Base-by-base conservation (phyloP, 2,113 vertebrate genomes). In the Gopherus flavomarginatus region DNA sequence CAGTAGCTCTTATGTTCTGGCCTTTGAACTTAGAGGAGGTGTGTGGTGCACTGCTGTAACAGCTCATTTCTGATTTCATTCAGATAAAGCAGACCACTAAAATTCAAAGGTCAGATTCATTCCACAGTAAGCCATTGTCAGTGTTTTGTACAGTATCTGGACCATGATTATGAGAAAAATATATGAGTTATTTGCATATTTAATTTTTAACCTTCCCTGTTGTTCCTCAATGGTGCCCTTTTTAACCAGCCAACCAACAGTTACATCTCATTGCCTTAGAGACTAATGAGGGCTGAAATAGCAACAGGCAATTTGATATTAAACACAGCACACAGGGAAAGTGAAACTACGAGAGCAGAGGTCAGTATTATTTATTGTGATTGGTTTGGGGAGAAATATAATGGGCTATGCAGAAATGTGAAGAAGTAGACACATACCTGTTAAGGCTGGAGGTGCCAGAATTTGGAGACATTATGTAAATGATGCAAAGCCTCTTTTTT, bases 71-170 rank as follows among this genome's bases (percentile, higher is more conserved):
- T 0, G 1, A 22, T 56, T 88, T 24, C 24, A 82, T 14, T 19
- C 44, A 35, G 8, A 88, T 50, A 79, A 75, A 81, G 5, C 53
- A 4, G 50, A 57, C 11, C 0, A 0, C 26, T 54, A 85, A 83
- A 88, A 59, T 21, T 8, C 29, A 94, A 86, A 29, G 4, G 19
- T 72, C 9, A 3, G 29, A 56, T 44, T 83, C 0, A 0, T 83
- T 19, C 3, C n/a, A 83, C 5, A 57, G 11, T 81, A 53, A 78
- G 44, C 26, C 12, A 78, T 29, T 72, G 75, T 14, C 75, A 47
- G 24, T 27, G 8, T 78, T 78, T 78, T 78, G 11, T 27, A 78
- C 3, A 47, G 88, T 79, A 83, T 17, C 52, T 75, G 5, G 26
- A 83, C 92, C 78, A 65, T 42, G 0, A 27, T 38, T 72, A 38